Evolutionary conservation across 2,113 vertebrate genomes (phyloP), one percentile per base, ranked within the genome.

Genomic region (Phyllostomus hastatus): DNA sequence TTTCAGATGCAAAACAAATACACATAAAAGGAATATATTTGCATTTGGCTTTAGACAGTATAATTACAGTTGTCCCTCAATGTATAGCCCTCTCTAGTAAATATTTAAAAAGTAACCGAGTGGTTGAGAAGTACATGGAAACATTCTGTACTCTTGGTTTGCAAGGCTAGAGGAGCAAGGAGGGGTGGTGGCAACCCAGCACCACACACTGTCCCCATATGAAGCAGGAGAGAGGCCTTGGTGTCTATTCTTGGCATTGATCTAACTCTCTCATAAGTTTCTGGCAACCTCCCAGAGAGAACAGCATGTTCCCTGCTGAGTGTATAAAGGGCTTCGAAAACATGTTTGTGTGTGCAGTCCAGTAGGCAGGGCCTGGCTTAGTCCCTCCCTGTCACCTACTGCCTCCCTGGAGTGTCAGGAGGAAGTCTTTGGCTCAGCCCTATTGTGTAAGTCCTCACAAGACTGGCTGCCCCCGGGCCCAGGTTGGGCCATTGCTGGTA

Each of bases 341-440:
- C 98, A 98, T 96, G 97, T 97, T 98, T 98, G 38, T 95, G 95
- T 92, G 0, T 10, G 54, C 95, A 97, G 91, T 91, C 66, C 16
- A 86, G 46, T 88, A 96, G 91, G 70, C 69, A 0, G 1, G 81
- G 54, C 46, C 26, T 0, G 17, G 43, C 72, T 28, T 35, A 59
- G 46, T 95, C 78, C 48, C 17, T 11, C 28, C 9, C 1, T 43
- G 12, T 78, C 88, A 90, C 67, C 46, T 19, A 19, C 28, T 66
- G 73, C 81, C 66, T 90, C n/a, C 54, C 70, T 48, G n/a, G 16
- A 54, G 54, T 54, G 24, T 92, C 88, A 92, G 72, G 92, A 84
- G 72, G 81, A 92, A 67, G 78, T 11, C 57, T 66, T 41, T 38
- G 15, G 66, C 81, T 86, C 31, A 67, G 75, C 31, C 33, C 17